phyloP scores from a whole-genome alignment of 2,888 invertebrate genomes.

The Emesis russula region DNA sequence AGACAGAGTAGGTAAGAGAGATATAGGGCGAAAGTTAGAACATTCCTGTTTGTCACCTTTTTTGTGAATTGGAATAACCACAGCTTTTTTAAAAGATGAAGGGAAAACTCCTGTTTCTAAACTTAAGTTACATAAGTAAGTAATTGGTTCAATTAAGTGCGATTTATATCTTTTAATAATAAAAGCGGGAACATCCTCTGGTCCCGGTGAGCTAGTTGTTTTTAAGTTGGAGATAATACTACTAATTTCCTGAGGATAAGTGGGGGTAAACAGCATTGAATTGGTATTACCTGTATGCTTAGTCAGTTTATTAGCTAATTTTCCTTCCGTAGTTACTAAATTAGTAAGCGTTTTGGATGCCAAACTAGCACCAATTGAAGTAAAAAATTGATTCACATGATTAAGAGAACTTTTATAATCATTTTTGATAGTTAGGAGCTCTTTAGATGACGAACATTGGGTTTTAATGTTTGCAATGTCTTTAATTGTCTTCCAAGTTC shows the following conservation, averaged over 20 bases:
- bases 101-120: slow-evolving; percentile 26
- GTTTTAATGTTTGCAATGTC: slow-evolving; percentile 42
- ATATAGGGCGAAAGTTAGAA: slow-evolving; percentile 38
- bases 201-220: slow-evolving; percentile 14
- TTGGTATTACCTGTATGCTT: not conserved
- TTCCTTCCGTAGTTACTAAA: slow-evolving; percentile 12
- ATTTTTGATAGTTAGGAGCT: too few relatives aligned
- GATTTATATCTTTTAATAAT: slow-evolving; percentile 21
- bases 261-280: slow-evolving; percentile 31
- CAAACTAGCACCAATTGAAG: too few relatives aligned
- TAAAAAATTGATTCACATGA: too few relatives aligned
- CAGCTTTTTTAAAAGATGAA: slow-evolving; percentile 14
- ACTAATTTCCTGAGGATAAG: slow-evolving; percentile 25
- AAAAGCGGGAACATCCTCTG: slow-evolving; percentile 8
- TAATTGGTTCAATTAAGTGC: not conserved
- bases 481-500: slow-evolving; percentile 42
- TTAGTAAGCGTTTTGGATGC: slow-evolving; percentile 32
- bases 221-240: slow-evolving; percentile 23
- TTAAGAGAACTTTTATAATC: too few relatives aligned
- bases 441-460: not conserved
- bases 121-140: slow-evolving; percentile 26
- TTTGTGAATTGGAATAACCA: slow-evolving; percentile 35
- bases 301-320: slow-evolving; percentile 26
- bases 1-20: too few relatives aligned
- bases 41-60: slow-evolving; percentile 13